Base-by-base conservation (phyloP, 1,140 invertebrate species). In the Drosophila elegans region DNA sequence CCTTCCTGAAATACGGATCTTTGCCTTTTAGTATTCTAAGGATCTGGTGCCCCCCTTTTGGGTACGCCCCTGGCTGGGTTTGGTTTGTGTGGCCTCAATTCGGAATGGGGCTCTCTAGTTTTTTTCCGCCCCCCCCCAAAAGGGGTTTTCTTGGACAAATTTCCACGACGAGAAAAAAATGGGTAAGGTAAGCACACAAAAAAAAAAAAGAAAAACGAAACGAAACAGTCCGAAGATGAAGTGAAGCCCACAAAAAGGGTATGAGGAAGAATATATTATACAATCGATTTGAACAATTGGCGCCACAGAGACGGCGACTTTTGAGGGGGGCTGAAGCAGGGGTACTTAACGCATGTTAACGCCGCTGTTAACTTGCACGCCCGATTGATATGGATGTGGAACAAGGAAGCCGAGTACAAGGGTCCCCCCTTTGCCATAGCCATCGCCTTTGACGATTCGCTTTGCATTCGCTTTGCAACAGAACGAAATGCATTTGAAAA, bases 391-490 rank as follows among this genome's bases (percentile, higher is more conserved):
- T 71, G 60, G 34, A 74, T 57, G 44, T 75, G 73, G 73, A 63
- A 64, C 72, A 74, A 74, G 69, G 72, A 75, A 75, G 61, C 41
- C 29, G 49, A 74, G 34, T 54, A 44, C 38, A 29, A 32, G 48
- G 52, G 52, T 39, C 25, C 21, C 52, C 29, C 16, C 41, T 4
- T 48, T 2, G 16, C 16, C 16, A 21, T 21, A 1, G 3, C 27
- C 27, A 12, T 16, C 52, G 36, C 21, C 42, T 10, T 49, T 0
- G 5, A 48, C 48, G 7, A 81, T 86, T 86, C 81, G 82, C 74
- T 85, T 78, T 85, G 82, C 82, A 85, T 82, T 85, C 67, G 69
- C 80, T 82, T 85, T 63, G 69, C 80, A 75, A 85, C 82, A 82
- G 82, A 85, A 88, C 82, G 83, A 82, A 85, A 88, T 77, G 78